Base-by-base conservation (phyloP, 2,888 invertebrate genomes). In the Herminia tarsipennalis region DNA sequence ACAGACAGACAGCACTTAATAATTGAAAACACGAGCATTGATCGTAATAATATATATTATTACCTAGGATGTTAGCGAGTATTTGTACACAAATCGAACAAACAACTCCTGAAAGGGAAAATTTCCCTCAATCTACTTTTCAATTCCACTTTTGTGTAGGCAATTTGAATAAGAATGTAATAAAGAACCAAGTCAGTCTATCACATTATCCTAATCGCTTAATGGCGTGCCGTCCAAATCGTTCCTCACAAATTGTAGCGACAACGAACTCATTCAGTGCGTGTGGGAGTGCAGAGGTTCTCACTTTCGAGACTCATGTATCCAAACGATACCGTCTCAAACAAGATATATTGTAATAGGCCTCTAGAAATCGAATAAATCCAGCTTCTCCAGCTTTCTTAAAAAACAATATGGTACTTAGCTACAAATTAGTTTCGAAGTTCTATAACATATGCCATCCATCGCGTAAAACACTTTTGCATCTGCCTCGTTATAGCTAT, bases 191-290 rank as follows among this genome's bases (percentile, higher is more conserved):
- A 35, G 18, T 38, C 18, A 39, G 18, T 27, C 33, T 52, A 27
- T 25, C 9, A 9, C 6, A 38, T 44, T 34, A 53, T 46, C 37
- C 29, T 50, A 47, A 58, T 57, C 33, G 47, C 29, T 21, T 45
- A 27, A 45, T 49, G 33, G 49, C 56, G 40, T 29, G 40, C 29
- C 8, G 32, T 24, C 61, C 42, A 21, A 52, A 52, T 37, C 28
- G 42, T 33, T 43, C 33, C 38, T 43, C 46, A 38, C 27, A 9
- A 41, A 34, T 20, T 5, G 20, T 20, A 18, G 50, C 44, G 46
- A 56, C 56, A 36, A 44, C 43, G 34, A 34, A 22, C 48, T 28
- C n/a, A 21, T n/a, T 8, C 5, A 2, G 14, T 5, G n/a, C n/a
- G 50, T 45, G 55, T 50, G 45, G 28, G 56, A 34, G 32, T 27